Base-by-base conservation (phyloP, 1,140 invertebrate species). In the Cylas formicarius region DNA sequence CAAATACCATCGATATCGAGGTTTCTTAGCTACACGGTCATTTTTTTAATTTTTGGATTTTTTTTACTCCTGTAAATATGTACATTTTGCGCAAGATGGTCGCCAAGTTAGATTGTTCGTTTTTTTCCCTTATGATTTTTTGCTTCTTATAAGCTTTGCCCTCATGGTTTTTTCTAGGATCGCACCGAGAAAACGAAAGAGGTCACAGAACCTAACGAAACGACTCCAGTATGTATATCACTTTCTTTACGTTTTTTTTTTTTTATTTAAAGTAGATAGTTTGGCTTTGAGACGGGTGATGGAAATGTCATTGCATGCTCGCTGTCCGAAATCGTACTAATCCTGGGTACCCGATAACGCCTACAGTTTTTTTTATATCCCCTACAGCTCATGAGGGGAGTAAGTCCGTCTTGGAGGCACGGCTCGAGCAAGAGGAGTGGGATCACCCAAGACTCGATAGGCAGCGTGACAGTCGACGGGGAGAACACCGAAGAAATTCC, bases 381-480 rank as follows among this genome's bases (percentile, higher is more conserved):
- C n/a, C n/a, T n/a, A n/a, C n/a, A 78, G 76, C 57, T 78, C 28
- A 75, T 78, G 29, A 66, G 70, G 33, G 69, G 65, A 33, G 66
- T 65, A 44, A 74, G 67, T 62, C 69, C 66, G 2, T 64, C 31
- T 48, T 67, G 67, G 52, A 65, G 65, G 32, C 77, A 72, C 55
- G 70, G 71, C 14, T 72, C 70, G 3, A 68, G 68, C 41, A 44
- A 58, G 43, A 37, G 44, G 55, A 67, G 38, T 58, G 63, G 23
- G 58, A 65, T 38, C 54, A 72, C 37, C 44, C 64, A 82, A 61
- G 80, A 84, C 62, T 81, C 80, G 0, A 78, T 76, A 1, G 81
- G 81, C 22, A 82, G 80, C 51, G 77, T 82, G 7, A 79, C 77
- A 19, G 71, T 80, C 2, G 70, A 73, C 10, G 75, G 76, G 46